Evolutionary conservation across 64 coral and sea anemone genomes (phyloP).

Genomic region (Stylophora pistillata): DNA sequence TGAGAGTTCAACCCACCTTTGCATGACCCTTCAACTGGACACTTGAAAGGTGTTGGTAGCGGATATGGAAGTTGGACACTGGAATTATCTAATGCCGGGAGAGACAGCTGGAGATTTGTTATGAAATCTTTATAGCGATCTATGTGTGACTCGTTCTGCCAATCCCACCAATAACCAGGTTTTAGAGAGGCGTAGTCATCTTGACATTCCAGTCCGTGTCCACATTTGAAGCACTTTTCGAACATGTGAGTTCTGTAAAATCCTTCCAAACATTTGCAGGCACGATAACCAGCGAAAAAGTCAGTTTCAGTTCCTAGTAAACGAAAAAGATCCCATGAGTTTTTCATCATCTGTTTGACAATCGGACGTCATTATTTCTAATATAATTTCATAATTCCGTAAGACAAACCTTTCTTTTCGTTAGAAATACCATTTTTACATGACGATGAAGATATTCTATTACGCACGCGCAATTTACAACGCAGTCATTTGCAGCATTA

Average conservation of each 20-base stretch:
- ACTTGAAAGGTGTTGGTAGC: neutral
- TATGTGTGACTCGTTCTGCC: neutral
- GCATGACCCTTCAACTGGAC: neutral
- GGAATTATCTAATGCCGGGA: neutral
- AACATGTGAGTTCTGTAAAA: neutral
- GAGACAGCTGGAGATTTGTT: neutral
- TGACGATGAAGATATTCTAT: too few species aligned
- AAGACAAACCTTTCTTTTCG: too few species aligned
- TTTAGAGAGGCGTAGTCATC: neutral
- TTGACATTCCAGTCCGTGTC: neutral
- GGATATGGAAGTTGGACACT: neutral
- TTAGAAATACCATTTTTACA: too few species aligned
- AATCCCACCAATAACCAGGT: constrained; percentile 3
- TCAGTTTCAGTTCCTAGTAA: neutral
- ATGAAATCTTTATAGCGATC: neutral
- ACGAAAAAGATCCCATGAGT: neutral
- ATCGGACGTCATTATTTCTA: too few species aligned
- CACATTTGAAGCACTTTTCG: neutral
- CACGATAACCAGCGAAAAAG: neutral
- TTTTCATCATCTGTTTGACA: too few species aligned
- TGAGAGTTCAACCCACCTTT: neutral
- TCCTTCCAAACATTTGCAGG: neutral
- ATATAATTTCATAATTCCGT: too few species aligned
- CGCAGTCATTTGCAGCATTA: too few species aligned
- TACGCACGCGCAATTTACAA: too few species aligned